These are phyloP conservation scores for Phasia obesa DNA, from an alignment of 2,888 invertebrate genomes.

Conservation along the genomic window DNA sequence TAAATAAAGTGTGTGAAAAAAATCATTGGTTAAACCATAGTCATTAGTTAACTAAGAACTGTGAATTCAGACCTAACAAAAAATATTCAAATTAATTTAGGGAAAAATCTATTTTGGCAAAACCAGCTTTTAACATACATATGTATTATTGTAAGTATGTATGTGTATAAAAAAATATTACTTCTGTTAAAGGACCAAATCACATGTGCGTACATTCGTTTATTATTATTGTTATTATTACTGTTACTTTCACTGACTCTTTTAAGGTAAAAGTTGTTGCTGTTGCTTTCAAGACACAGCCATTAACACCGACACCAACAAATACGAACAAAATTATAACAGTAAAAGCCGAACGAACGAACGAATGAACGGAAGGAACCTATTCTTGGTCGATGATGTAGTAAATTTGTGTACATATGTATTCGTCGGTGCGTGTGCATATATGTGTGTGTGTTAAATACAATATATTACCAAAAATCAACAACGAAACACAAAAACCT, in stretches of 20 bases:
- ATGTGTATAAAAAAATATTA: not conserved
- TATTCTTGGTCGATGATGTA: slow-evolving; percentile 64
- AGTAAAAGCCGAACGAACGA: slow-evolving; percentile 41
- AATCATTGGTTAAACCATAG: too few species aligned
- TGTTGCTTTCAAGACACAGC: slow-evolving; percentile 1
- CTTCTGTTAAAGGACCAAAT: slow-evolving; percentile 10
- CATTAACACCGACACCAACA: not conserved
- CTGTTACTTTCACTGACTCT: not conserved
- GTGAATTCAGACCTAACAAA: too few species aligned
- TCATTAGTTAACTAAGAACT: too few species aligned
- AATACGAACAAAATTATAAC: not conserved
- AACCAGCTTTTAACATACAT: not conserved
- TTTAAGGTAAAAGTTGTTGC: not conserved
- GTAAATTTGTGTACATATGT: slow-evolving; percentile 49
- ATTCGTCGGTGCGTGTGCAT: not conserved
- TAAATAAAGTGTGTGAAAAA: too few species aligned
- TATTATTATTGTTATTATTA: slow-evolving; percentile 10
- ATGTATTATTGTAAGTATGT: too few species aligned
- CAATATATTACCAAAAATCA: slow-evolving; percentile 33
- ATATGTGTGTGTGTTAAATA: not conserved
- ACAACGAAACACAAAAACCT: slow-evolving; percentile 30
- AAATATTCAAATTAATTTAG: too few species aligned
- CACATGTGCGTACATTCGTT: slow-evolving; percentile 30
- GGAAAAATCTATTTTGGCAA: not conserved
- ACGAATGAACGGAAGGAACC: slow-evolving; percentile 45